Evolutionary conservation across 2,888 invertebrate genomes (phyloP), one percentile per base, ranked within the genome.

Genomic region (Aleiodes alternator): DNA sequence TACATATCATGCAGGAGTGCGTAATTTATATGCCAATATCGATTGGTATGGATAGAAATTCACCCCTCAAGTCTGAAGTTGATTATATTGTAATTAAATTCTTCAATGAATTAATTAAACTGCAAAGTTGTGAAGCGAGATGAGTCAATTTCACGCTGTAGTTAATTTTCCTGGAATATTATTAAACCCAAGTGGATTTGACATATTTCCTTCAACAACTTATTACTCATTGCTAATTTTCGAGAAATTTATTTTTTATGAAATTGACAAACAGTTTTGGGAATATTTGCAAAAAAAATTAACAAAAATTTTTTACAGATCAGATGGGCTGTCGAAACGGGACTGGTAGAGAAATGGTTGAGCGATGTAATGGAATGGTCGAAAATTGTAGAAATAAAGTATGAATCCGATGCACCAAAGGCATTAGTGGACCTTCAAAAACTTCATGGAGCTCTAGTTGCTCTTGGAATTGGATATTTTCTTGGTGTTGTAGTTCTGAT

Each of bases 1-100:
- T 96, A 72, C 96, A 96, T 82, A 94, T 96, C 9, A 96, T 96
- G 96, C 90, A 91, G 2, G 94, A 96, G 78, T 96, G 96, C 86
- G 93, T 94, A 0, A 93, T 96, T 5, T 93, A 94, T 80, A 95
- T 95, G 92, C 96, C 96, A 0, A 92, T 96, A 70, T 95, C 96
- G 0, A 91, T 96, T 77, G 96, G 96, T 0, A 91, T 96, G 82
- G 95, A 95, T 83, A 96, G 94, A 84, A 96, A 96, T 87, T 96
- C 96, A 0, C 95, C 96, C 0, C 87, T 96, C 5, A 95, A 95
- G 84, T 92, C 92, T 0, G 90, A 92, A 77, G 92, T 94, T 23
- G 95, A 96, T 86, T 90, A 91, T 80, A 92, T 94, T 82, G 91
- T 88, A 81, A 82, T 68, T 74, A n/a, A 55, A 23, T 16, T 7